Evolutionary conservation across 2,888 invertebrate genomes (phyloP).

Genomic region (Ernsta delagoae): DNA sequence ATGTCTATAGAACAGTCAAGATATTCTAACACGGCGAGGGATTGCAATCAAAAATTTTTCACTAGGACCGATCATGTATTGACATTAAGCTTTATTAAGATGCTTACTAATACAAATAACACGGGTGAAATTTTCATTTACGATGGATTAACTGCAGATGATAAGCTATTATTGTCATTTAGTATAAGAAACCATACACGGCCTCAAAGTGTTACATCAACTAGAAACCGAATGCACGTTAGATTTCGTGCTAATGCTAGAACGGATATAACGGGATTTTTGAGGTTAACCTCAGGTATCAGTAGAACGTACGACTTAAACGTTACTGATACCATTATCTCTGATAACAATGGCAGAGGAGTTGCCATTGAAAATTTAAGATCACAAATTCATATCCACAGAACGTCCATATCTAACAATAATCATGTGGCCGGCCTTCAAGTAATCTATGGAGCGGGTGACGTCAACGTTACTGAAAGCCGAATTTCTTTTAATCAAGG

Average conservation of each 20-base stretch:
- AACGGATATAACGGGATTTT: conserved; percentile 90
- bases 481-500: conserved; percentile 95
- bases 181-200: conserved; percentile 93
- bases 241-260: conserved; percentile 90
- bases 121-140: conserved; percentile 91
- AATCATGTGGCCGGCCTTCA: conserved; percentile 96
- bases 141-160: conserved; percentile 90
- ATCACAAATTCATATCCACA: conserved; percentile 94
- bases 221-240: conserved; percentile 91
- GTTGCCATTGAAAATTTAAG: conserved; percentile 96
- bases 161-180: conserved; percentile 89
- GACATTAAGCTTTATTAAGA: conserved; percentile 93
- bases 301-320: conserved; percentile 94
- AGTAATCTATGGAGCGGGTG: conserved; percentile 95
- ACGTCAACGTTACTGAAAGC: conserved; percentile 96
- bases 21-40: conserved; percentile 88
- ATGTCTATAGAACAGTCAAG: conserved; percentile 92
- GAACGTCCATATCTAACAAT: conserved; percentile 93
- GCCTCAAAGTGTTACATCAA: conserved; percentile 94
- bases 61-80: conserved; percentile 89
- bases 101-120: conserved; percentile 90
- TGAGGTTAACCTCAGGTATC: conserved; percentile 91
- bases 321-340: conserved; percentile 92
- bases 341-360: conserved; percentile 97
- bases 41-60: conserved; percentile 92